phyloP scores from a whole-genome alignment of 2,797 vertebrate genomes.

The Chloroceryle inda region DNA sequence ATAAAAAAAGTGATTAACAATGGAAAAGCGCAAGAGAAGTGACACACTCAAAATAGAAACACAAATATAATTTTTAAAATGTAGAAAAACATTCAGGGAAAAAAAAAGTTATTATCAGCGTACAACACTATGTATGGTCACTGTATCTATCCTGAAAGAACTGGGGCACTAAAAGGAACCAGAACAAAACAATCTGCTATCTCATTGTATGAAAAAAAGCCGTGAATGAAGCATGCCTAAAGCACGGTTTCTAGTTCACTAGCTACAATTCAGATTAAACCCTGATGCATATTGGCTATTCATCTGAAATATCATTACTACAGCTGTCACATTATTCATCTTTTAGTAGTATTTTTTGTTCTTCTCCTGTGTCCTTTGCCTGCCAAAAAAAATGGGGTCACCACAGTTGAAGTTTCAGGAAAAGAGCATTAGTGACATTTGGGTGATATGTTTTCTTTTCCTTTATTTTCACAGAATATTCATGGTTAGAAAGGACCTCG shows the following conservation, averaged over 20 bases:
- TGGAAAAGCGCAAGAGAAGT: not conserved
- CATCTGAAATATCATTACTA: not conserved
- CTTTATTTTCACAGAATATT: not conserved
- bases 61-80: not conserved
- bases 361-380: not conserved
- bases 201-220: not conserved
- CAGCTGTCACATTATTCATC: not conserved
- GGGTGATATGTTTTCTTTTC: not conserved
- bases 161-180: not conserved
- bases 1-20: not conserved
- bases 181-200: not conserved
- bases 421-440: not conserved
- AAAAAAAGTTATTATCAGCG: not conserved
- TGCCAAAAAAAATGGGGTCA: not conserved
- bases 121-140: not conserved
- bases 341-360: not conserved
- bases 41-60: not conserved
- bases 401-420: not conserved
- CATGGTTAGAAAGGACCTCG: no score
- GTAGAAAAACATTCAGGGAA: not conserved
- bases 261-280: not conserved
- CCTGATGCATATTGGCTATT: not conserved
- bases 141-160: slow-evolving; percentile 19
- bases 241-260: not conserved
- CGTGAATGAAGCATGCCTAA: not conserved